A percentile compares a stretch with the other conserved stretches of the same genome.
Evolutionary conservation across 2,888 invertebrate species (phyloP).

Genomic region (Pseudoips prasinana): DNA sequence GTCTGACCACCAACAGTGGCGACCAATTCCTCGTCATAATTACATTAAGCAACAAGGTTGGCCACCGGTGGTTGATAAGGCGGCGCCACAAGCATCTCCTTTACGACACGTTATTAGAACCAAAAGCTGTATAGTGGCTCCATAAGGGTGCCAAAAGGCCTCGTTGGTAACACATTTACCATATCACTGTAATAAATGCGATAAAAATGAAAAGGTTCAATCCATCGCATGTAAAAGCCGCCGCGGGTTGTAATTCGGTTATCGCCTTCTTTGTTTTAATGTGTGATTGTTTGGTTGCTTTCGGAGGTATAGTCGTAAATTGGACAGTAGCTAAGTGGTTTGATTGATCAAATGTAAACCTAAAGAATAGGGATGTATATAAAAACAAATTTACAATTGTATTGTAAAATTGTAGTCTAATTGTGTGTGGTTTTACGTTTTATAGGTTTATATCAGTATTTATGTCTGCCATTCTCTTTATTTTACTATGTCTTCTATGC

Average conservation of each 20-base stretch:
- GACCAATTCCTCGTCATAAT: conserved; percentile 24
- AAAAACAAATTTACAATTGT: no score
- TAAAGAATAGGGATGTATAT: no score
- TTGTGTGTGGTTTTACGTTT: no score
- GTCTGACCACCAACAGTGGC: conserved; percentile 8
- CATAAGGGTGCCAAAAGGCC: conserved; percentile 77
- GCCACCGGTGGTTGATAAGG: conserved; percentile 27
- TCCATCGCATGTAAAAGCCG: not conserved
- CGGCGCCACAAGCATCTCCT: conserved; percentile 63
- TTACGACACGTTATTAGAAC: conserved; percentile 28
- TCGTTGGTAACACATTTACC: conserved; percentile 71
- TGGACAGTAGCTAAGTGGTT: not conserved
- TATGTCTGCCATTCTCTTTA: no score
- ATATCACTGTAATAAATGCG: conserved; percentile 69
- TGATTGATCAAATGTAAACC: no score
- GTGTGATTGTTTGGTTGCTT: conserved; percentile 7
- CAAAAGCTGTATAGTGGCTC: conserved; percentile 43
- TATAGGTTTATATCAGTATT: no score
- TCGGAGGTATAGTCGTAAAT: not conserved
- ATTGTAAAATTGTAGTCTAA: no score
- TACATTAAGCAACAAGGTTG: conserved; percentile 27
- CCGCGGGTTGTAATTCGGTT: conserved; percentile 51
- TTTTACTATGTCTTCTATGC: no score
- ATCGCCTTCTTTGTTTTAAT: conserved; percentile 63
- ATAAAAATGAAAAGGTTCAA: conserved; percentile 45